Conservation (phyloP, 2,888 invertebrate genomes). For the Amorpha juglandis region DNA sequence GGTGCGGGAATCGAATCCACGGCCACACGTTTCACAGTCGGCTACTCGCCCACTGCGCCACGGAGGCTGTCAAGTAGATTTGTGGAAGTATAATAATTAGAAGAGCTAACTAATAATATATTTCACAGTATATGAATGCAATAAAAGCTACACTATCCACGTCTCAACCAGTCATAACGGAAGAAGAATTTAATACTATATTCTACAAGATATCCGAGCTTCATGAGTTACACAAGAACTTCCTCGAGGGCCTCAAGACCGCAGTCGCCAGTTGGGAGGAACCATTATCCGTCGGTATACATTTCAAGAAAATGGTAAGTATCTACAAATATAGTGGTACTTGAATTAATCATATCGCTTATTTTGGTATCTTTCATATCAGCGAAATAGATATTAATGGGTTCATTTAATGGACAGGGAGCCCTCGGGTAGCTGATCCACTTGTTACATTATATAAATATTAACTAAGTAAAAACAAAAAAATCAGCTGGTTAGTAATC, state of each 20-base stretch:
- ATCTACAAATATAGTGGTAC: background rate
- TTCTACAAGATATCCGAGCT: constrained; percentile 97
- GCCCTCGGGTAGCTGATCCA: no score
- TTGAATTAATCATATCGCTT: background rate
- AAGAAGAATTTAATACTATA: constrained; percentile 94
- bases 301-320: constrained; percentile 92
- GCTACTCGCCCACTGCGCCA: no score
- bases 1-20: no score
- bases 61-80: no score
- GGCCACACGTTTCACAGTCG: no score
- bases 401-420: no score
- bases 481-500: no score
- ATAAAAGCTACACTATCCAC: constrained; percentile 94
- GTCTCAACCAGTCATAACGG: constrained; percentile 94
- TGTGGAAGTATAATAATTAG: no score
- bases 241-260: constrained; percentile 90
- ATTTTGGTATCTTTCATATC: background rate
- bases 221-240: constrained; percentile 91
- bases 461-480: no score
- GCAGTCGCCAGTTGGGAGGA: constrained; percentile 90
- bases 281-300: constrained; percentile 90
- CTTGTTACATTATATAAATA: no score
- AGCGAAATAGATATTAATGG: no score
- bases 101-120: constrained; percentile 11
- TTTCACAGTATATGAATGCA: constrained; percentile 93